Conservation (phyloP, 2,888 invertebrate species). For the Rhimphoctona megacephalus region DNA sequence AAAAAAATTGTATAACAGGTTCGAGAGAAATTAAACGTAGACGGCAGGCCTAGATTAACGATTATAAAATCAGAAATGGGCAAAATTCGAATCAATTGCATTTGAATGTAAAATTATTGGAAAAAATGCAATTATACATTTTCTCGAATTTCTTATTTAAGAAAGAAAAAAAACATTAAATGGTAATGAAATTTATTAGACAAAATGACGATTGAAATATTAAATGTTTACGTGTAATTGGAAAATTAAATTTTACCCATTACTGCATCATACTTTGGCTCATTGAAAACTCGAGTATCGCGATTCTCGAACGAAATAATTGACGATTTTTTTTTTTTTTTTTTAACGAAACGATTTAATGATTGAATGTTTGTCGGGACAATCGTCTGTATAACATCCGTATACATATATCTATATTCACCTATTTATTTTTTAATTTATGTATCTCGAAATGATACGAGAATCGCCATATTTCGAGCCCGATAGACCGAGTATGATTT, state of each 20-base stretch:
- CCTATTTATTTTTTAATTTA: constrained; percentile 64
- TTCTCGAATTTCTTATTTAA: neutral
- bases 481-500: constrained; percentile 34
- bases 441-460: constrained; percentile 59
- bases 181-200: constrained; percentile 5
- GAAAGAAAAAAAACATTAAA: constrained; percentile 8
- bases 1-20: constrained; percentile 26
- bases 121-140: neutral
- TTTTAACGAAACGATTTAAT: constrained; percentile 29
- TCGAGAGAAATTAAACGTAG: constrained; percentile 38
- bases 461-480: constrained; percentile 31
- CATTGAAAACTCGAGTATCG: constrained; percentile 26
- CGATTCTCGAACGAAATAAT: constrained; percentile 46
- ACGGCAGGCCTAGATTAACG: constrained; percentile 68
- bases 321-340: constrained; percentile 37
- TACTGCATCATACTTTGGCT: neutral
- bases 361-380: constrained; percentile 38
- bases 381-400: constrained; percentile 28
- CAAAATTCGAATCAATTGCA: constrained; percentile 26
- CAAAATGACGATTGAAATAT: neutral
- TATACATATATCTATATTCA: constrained; percentile 44
- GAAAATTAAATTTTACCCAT: constrained; percentile 34
- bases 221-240: constrained; percentile 32
- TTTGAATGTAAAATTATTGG: neutral
- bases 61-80: constrained; percentile 45